Evolutionary conservation across 2,797 vertebrate genomes (phyloP), one percentile per base, ranked within the genome.

Genomic region (Sciurus vulgaris): DNA sequence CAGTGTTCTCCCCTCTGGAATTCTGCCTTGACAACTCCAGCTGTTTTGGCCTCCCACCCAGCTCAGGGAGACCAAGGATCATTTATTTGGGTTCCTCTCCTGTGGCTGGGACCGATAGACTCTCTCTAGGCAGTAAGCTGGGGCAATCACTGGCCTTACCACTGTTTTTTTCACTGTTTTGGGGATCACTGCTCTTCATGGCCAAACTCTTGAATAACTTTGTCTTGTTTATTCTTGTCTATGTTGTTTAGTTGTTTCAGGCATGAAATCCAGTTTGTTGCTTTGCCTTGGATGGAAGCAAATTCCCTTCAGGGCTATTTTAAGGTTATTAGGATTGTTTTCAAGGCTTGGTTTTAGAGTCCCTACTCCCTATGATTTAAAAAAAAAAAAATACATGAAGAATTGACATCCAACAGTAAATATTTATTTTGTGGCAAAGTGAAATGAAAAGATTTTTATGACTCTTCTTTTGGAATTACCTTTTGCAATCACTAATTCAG

Each of bases 251-350:
- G 44, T 89, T 77, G 38, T 90, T 69, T 85, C 65, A 78, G 59
- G 72, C 24, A 35, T 92, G 69, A 95, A 88, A 86, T 90, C 69
- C 18, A 61, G 61, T 82, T 7, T 67, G 79, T 83, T 89, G 72
- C 69, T 96, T 95, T 92, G 51, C 33, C 61, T 74, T 63, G n/a
- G 41, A 72, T 96, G n/a, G 49, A 88, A 49, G 47, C 41, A 90
- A 65, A 95, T 92, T 73, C 72, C 65, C 86, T 91, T 30, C 41
- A 91, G 41, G 13, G 41, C n/a, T 90, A 77, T 73, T 94, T 92
- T 81, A 94, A 94, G 65, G 28, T 78, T 49, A 73, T 85, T 86
- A 86, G 78, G 35, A 28, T 81, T 89, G 59, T 91, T 91, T 93
- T 83, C 41, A 30, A 4, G 28, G 51, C 13, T 91, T 17, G 61